phyloP scores from a whole-genome alignment of 1,140 invertebrate species.

The Melanaphis sacchari region DNA sequence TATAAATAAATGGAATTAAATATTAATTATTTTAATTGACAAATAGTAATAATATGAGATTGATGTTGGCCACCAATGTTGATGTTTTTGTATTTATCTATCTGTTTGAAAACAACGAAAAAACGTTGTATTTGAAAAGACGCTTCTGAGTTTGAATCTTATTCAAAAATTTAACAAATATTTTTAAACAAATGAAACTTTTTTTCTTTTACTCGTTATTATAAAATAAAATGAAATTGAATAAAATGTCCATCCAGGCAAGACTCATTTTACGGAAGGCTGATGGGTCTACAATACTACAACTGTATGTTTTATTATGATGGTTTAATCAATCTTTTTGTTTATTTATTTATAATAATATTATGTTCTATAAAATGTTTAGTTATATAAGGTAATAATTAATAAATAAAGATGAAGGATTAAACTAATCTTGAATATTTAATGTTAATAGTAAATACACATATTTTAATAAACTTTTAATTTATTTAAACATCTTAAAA shows the following conservation, averaged over 20 bases:
- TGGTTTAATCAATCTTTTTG: neutral
- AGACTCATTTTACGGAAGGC: neutral
- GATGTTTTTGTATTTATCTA: neutral
- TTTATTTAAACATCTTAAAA: neutral
- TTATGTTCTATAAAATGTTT: neutral
- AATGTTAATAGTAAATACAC: too few species aligned
- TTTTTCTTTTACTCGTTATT: neutral
- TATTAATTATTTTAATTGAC: neutral
- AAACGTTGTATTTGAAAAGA: neutral
- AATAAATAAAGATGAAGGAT: too few species aligned
- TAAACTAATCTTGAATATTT: neutral
- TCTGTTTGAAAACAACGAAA: neutral
- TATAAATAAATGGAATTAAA: too few species aligned
- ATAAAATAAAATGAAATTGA: neutral
- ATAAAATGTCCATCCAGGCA: neutral
- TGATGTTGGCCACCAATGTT: neutral
- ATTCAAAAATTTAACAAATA: neutral
- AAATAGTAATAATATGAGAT: neutral
- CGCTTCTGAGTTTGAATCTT: accelerated
- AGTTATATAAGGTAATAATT: neutral
- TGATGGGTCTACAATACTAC: neutral
- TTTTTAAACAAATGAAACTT: neutral
- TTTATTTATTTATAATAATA: neutral
- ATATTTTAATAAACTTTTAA: neutral
- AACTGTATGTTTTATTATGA: neutral